A percentile compares a stretch with the other conserved stretches of the same genome.
phyloP scores from a whole-genome alignment of 2,888 invertebrate genomes.

The Cheiracanthium punctorium region DNA sequence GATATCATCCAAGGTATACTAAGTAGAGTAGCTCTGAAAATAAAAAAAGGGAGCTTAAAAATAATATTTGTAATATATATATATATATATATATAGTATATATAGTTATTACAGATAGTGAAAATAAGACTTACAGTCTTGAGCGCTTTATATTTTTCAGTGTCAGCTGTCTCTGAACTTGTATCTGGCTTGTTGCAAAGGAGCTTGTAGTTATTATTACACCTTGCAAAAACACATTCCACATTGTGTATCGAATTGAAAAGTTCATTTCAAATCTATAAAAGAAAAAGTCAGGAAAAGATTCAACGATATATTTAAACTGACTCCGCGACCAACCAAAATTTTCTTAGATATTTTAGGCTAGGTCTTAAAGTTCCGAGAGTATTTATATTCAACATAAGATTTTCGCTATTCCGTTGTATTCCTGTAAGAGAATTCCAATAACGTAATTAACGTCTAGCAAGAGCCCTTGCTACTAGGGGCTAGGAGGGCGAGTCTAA shows the following conservation, averaged over 20 bases:
- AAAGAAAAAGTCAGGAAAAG: no score
- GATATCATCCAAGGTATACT: slow-evolving; percentile 1
- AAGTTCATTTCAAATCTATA: no score
- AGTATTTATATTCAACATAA: no score
- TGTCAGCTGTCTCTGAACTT: slow-evolving; percentile 79
- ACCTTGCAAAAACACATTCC: slow-evolving; percentile 87
- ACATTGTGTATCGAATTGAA: slow-evolving; percentile 89
- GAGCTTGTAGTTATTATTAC: slow-evolving; percentile 84
- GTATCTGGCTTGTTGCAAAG: slow-evolving; percentile 91
- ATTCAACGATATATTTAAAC: no score
- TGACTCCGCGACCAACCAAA: no score
- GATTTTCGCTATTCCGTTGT: no score
- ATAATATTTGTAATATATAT: neutral
- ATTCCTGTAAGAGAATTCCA: no score
- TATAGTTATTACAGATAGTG: neutral
- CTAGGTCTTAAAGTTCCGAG: no score
- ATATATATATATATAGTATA: neutral
- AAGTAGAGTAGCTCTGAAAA: slow-evolving; percentile 2
- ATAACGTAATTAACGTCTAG: no score
- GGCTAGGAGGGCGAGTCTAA: no score
- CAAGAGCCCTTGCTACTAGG: no score
- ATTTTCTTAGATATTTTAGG: no score
- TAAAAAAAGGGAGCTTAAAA: neutral
- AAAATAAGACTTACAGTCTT: slow-evolving; percentile 12
- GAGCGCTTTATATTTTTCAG: slow-evolving; percentile 73